These are phyloP conservation scores for Auanema sp. DNA, from an alignment of 2,888 invertebrate genomes.

Conservation along the genomic window DNA sequence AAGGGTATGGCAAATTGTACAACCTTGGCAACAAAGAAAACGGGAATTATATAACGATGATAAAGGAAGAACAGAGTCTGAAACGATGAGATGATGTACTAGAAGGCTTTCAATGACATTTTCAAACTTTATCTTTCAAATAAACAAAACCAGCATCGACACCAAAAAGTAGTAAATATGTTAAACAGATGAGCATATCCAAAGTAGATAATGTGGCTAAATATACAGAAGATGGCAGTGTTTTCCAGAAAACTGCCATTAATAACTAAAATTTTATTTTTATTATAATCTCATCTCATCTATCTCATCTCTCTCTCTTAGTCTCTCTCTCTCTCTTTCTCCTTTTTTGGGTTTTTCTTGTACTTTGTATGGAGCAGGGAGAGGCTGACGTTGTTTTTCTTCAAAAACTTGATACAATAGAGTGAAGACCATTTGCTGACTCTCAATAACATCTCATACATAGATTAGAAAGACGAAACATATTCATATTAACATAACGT, in stretches of 20 bases:
- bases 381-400: background rate
- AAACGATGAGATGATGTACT: background rate
- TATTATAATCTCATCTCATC: background rate
- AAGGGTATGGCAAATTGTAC: conserved; percentile 52
- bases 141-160: conserved; percentile 47
- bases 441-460: background rate
- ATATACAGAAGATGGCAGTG: conserved; percentile 43
- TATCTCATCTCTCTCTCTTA: background rate
- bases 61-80: conserved; percentile 45
- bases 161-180: conserved; percentile 46
- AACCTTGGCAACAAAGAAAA: conserved; percentile 45
- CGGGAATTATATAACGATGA: conserved; percentile 39
- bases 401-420: background rate
- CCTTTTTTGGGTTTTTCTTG: background rate
- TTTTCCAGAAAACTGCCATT: conserved; percentile 43
- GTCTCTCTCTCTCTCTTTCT: background rate
- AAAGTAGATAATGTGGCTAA: conserved; percentile 37
- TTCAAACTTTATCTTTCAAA: conserved; percentile 31
- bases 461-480: background rate
- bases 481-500: background rate
- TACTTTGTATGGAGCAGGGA: background rate
- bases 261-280: conserved; percentile 35
- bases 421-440: background rate
- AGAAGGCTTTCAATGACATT: background rate
- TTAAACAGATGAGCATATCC: conserved; percentile 42